phyloP scores from a whole-genome alignment of 2,797 vertebrate species.

The Sphenopsis melanotis region DNA sequence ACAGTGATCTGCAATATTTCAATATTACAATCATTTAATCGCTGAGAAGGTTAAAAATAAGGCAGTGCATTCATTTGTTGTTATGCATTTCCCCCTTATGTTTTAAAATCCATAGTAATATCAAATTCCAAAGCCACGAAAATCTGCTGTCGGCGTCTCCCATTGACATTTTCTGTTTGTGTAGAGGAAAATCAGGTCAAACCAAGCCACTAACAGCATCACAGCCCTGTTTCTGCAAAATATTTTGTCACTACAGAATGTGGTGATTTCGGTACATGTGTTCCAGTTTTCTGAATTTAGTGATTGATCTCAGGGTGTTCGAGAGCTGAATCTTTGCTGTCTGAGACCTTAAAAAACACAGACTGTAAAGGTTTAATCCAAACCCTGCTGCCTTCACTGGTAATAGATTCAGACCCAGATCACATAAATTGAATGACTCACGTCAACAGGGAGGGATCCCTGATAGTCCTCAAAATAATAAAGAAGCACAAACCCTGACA shows the following conservation, averaged over 20 bases:
- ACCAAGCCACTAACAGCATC: background rate
- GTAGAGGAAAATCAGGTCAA: conserved; percentile 44
- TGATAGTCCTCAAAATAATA: background rate
- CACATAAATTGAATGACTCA: background rate
- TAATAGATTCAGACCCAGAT: background rate
- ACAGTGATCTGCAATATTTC: background rate
- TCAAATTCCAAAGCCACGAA: background rate
- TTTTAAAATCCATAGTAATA: background rate
- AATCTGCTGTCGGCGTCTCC: background rate
- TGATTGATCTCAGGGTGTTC: background rate
- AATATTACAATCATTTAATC: background rate
- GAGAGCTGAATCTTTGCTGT: background rate
- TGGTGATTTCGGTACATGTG: background rate
- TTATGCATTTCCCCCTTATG: background rate
- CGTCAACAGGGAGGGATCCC: background rate
- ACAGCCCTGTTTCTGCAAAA: background rate
- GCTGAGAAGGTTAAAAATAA: background rate
- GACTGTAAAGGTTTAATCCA: background rate
- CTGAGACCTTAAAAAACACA: background rate
- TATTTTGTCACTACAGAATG: conserved; percentile 26
- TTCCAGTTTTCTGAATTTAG: conserved; percentile 24
- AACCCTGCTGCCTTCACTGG: background rate
- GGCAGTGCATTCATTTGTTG: background rate
- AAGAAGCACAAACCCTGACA: background rate
- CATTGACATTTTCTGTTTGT: background rate